Conservation (phyloP, 92 coral and sea anemone species). For the Ricordea florida region DNA sequence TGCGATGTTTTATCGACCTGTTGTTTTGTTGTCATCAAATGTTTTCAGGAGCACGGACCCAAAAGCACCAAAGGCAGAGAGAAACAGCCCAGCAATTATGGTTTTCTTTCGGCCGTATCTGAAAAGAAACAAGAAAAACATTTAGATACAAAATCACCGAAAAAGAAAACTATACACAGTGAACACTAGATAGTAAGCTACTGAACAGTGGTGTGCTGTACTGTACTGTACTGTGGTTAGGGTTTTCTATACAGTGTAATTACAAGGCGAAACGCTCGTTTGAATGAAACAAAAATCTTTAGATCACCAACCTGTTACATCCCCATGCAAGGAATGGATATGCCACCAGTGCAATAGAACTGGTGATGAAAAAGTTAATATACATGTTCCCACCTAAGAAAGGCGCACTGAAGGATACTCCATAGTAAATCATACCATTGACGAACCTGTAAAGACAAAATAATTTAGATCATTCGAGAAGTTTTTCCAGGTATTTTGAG, state of each 20-base stretch:
- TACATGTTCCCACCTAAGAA: conserved; percentile 58
- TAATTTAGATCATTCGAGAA: neutral
- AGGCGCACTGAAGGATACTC: conserved; percentile 59
- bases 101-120: conserved; percentile 86
- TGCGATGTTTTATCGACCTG: conserved; percentile 4
- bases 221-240: no score
- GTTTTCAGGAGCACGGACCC: conserved; percentile 53
- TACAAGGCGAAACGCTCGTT: no score
- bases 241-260: no score
- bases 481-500: no score
- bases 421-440: conserved; percentile 51
- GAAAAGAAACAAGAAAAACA: neutral
- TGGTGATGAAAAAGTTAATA: conserved; percentile 51
- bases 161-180: neutral
- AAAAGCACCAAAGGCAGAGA: conserved; percentile 59
- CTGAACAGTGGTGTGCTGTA: no score
- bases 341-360: conserved; percentile 48
- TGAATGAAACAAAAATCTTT: neutral
- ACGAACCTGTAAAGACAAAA: neutral
- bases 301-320: conserved; percentile 26
- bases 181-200: no score
- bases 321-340: conserved; percentile 41
- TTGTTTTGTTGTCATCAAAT: conserved; percentile 54
- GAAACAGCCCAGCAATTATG: conserved; percentile 53
- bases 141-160: neutral